These are phyloP conservation scores for Schizopygopsis malacanthus DNA, from an alignment of 2,797 vertebrate species.

Conservation along the genomic window DNA sequence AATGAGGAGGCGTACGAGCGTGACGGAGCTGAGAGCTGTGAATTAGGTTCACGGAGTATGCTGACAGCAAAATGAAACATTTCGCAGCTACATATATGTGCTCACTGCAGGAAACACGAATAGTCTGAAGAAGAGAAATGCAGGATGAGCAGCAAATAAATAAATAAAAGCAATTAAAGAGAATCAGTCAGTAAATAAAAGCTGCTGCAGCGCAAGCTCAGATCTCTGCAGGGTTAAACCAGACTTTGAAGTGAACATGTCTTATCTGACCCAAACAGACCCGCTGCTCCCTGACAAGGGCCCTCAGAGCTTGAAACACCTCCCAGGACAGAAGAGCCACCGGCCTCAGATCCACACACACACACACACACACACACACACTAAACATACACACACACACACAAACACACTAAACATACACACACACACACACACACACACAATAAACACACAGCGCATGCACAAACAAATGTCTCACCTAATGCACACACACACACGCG, in stretches of 20 bases:
- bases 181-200: conserved; percentile 35
- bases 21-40: not conserved
- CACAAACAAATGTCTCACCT: no score
- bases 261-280: conserved; percentile 76
- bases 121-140: not conserved
- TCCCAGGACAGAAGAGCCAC: conserved; percentile 49
- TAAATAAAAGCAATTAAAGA: conserved; percentile 50
- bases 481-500: no score
- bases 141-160: conserved; percentile 10
- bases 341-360: conserved; percentile 9
- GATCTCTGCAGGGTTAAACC: conserved; percentile 62
- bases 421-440: no score
- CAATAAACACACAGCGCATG: no score
- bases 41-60: not conserved
- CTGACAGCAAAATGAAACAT: not conserved
- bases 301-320: conserved; percentile 60
- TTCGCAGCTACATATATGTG: not conserved
- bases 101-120: not conserved
- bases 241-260: conserved; percentile 69
- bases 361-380: not conserved
- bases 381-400: not conserved
- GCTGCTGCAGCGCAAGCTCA: conserved; percentile 8
- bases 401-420: no score
- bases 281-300: conserved; percentile 62
- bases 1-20: conserved; percentile 54